Evolutionary conservation across 2,888 invertebrate genomes (phyloP).

Genomic region (Diaperis boleti): DNA sequence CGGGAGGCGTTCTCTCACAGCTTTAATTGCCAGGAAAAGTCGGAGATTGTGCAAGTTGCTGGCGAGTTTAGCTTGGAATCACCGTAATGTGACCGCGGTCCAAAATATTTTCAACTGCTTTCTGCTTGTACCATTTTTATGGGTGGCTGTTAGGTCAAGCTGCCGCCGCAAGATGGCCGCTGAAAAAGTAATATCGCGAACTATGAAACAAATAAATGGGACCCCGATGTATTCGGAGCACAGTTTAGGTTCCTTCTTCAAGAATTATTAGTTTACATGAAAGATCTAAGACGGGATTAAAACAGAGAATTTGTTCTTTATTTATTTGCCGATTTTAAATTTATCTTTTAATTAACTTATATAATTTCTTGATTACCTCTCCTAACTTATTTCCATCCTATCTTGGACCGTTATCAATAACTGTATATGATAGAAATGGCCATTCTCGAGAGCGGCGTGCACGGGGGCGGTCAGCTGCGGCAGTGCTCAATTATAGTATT

Average conservation of each 20-base stretch:
- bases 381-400: too few species aligned
- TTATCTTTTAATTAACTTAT: too few species aligned
- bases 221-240: conserved; percentile 29
- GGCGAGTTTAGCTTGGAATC: neutral
- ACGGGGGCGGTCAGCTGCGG: too few species aligned
- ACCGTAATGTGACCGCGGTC: conserved; percentile 26
- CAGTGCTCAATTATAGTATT: too few species aligned
- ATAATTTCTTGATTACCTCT: too few species aligned
- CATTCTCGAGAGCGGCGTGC: too few species aligned
- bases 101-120: conserved; percentile 38
- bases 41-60: conserved; percentile 20
- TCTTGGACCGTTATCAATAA: too few species aligned
- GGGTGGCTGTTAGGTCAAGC: conserved; percentile 46
- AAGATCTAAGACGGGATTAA: conserved; percentile 42
- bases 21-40: conserved; percentile 29
- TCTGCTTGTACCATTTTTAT: conserved; percentile 43
- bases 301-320: too few species aligned
- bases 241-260: conserved; percentile 29
- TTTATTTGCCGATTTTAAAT: too few species aligned
- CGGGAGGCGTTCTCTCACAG: conserved; percentile 9
- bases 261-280: conserved; percentile 38
- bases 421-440: too few species aligned
- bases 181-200: conserved; percentile 50
- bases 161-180: conserved; percentile 44
- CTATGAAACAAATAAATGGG: conserved; percentile 48